Percentiles rank a stretch among this genome's conserved stretches.
phyloP scores from a whole-genome alignment of 1,140 invertebrate species.

The Aculops lycopersici region DNA sequence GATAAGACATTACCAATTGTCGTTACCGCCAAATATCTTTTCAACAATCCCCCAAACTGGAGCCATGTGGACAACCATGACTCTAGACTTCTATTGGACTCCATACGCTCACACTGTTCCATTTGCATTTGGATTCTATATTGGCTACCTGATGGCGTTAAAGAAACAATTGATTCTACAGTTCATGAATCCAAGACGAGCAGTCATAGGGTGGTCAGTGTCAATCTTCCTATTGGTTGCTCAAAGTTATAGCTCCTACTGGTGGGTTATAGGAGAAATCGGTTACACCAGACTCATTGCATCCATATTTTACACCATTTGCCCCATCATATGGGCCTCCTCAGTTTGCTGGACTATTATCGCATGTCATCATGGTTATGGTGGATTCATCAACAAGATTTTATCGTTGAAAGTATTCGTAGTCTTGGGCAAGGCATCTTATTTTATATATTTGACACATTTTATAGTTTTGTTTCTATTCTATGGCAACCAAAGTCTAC shows the following conservation, averaged over 20 bases:
- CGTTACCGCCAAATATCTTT: background rate
- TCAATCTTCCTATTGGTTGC: background rate
- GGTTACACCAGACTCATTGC: background rate
- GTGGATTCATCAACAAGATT: background rate
- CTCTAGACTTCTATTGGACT: background rate
- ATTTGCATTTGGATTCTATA: background rate
- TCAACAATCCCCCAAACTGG: background rate
- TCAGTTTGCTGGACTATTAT: background rate
- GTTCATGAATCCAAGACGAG: no score
- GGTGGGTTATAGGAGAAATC: background rate
- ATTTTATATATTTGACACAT: constrained; percentile 4
- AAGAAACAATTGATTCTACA: no score
- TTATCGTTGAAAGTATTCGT: constrained; percentile 1
- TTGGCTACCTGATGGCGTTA: background rate
- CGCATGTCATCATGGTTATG: background rate
- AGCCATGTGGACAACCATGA: background rate
- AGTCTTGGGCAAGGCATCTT: background rate
- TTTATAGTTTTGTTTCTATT: no score
- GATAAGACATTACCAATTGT: background rate
- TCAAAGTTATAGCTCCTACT: background rate
- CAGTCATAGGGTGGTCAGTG: no score
- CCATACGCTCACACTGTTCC: background rate
- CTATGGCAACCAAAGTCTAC: no score
- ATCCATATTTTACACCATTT: background rate
- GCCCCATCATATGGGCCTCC: constrained; percentile 1